Evolutionary conservation across 2,888 invertebrate species (phyloP).

Genomic region (Lasioglossum vierecki): DNA sequence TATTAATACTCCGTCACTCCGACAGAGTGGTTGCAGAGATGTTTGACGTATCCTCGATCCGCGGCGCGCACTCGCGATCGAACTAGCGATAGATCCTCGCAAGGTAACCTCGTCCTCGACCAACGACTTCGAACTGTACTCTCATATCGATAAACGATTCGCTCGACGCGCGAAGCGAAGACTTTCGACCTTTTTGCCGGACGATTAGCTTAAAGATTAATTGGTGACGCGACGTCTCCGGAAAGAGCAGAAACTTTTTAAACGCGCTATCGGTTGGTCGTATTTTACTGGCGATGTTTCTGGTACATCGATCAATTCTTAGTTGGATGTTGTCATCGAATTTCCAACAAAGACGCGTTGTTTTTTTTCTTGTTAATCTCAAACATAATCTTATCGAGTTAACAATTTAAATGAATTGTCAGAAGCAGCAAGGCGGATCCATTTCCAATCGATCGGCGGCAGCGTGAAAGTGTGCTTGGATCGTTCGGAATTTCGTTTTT

Average conservation of each 20-base stretch:
- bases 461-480: not conserved
- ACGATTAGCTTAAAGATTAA: conserved; percentile 31
- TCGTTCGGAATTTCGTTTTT: conserved; percentile 15
- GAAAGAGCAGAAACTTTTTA: conserved; percentile 44
- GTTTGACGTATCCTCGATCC: conserved; percentile 25
- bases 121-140: not conserved
- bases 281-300: not conserved
- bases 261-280: not conserved
- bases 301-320: not conserved
- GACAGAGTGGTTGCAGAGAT: conserved; percentile 41
- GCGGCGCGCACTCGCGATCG: conserved; percentile 13
- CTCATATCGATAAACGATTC: not conserved
- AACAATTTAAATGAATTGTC: not conserved
- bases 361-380: not conserved
- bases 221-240: not conserved
- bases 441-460: not conserved
- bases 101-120: conserved; percentile 6
- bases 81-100: conserved; percentile 12
- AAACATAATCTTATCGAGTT: not conserved
- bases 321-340: too few relatives aligned
- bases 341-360: not conserved
- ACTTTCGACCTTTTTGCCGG: conserved; percentile 19
- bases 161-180: not conserved
- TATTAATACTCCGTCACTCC: conserved; percentile 62
- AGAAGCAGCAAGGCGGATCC: not conserved